Conservation (phyloP, 2,888 invertebrate species). For the Melanchra persicariae region DNA sequence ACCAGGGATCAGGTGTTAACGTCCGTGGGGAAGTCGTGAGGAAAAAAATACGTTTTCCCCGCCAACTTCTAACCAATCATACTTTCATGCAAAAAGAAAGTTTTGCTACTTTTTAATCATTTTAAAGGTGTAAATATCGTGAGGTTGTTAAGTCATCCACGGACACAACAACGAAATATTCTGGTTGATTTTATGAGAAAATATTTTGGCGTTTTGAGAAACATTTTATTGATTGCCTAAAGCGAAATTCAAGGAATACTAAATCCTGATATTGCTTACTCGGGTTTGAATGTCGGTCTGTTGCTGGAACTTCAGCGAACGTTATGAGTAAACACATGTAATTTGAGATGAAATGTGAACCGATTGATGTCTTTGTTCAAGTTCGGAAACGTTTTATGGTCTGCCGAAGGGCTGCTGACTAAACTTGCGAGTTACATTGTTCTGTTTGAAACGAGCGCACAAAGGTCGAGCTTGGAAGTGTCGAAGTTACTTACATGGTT, state of each 20-base stretch:
- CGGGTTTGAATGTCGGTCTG: constrained; percentile 70
- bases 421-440: constrained; percentile 82
- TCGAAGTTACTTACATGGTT: constrained; percentile 15
- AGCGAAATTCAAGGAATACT: constrained; percentile 78
- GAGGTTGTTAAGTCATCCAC: constrained; percentile 66
- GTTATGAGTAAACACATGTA: constrained; percentile 83
- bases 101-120: constrained; percentile 53
- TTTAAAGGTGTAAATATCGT: constrained; percentile 48
- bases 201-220: constrained; percentile 40
- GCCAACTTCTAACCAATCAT: constrained; percentile 49
- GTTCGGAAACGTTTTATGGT: constrained; percentile 81
- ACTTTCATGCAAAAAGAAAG: constrained; percentile 72
- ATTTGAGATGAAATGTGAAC: constrained; percentile 89
- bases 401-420: constrained; percentile 84
- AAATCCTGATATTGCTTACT: constrained; percentile 74
- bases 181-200: constrained; percentile 50
- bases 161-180: constrained; percentile 49
- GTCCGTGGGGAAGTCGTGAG: constrained; percentile 84
- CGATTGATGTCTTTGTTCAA: constrained; percentile 89
- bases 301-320: constrained; percentile 71
- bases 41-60: constrained; percentile 68
- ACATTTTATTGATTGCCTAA: constrained; percentile 75
- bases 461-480: constrained; percentile 28
- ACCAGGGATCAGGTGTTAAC: constrained; percentile 86
- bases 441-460: constrained; percentile 59